Base-by-base conservation (phyloP, 2,888 invertebrate genomes). In the Bedellia somnulentella region DNA sequence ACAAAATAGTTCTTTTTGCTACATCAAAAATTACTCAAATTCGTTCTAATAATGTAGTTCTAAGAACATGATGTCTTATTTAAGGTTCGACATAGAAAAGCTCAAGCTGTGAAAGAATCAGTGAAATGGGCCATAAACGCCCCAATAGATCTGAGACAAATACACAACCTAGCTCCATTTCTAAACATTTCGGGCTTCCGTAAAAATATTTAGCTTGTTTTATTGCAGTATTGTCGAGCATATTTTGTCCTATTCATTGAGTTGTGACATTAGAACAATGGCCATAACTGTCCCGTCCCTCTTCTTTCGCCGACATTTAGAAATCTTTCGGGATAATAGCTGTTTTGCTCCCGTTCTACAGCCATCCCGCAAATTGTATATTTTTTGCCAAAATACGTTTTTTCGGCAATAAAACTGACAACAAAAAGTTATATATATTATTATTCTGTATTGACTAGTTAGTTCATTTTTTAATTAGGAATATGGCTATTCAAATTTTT, bases 41-140 rank as follows among this genome's bases (percentile, higher is more conserved):
- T 58, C 60, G 61, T 62, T 67, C 60, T 66, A 63, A 70, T 62
- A 60, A 62, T 52, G 57, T 63, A 59, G 67, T 71, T 67, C 71
- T 68, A 47, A 66, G 70, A 71, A 70, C 67, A 68, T 73, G 63
- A 75, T 61, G 68, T 73, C 71, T 71, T 70, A 71, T 71, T 75
- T 73, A 64, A 68, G 58, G 59, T 50, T 57, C 55, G 57, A 61
- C 61, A 63, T 57, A 58, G 60, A 58, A 62, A 55, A 52, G 59
- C 54, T 49, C 54, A 48, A 49, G 42, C 48, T 51, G 49, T 52
- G 57, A 54, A 62, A 61, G 57, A 62, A 64, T 64, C 62, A 60
- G 51, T 59, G 49, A 57, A 64, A 70, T 62, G 62, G 61, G 50
- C 58, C 57, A 67, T 70, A 71, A 68, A 68, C 52, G 41, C 35